Evolutionary conservation across 2,888 invertebrate genomes (phyloP).

Genomic region (Megamerina dolium): DNA sequence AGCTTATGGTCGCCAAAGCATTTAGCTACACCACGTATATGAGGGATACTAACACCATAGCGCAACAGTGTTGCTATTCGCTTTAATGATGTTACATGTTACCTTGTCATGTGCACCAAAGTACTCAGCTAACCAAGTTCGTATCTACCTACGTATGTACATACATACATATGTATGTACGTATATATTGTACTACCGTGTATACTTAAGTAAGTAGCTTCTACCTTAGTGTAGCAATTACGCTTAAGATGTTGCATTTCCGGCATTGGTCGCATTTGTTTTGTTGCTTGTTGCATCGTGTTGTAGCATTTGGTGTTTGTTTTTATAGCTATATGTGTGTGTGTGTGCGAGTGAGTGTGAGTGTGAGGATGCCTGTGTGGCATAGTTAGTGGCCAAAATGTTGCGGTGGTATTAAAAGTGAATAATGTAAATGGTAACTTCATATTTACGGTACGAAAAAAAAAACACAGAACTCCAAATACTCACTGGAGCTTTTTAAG

Average conservation of each 20-base stretch:
- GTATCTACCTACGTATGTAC: too few relatives aligned
- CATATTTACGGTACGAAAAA: too few relatives aligned
- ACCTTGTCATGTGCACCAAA: conserved; percentile 7
- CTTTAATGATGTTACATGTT: conserved; percentile 36
- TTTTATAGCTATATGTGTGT: conserved; percentile 15
- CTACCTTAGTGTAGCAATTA: conserved; percentile 32
- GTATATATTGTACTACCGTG: conserved; percentile 2
- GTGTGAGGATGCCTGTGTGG: background rate
- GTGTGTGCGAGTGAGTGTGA: background rate
- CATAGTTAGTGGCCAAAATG: conserved; percentile 36
- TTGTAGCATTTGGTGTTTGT: background rate
- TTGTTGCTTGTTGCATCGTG: background rate
- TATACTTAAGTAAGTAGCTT: conserved; percentile 11
- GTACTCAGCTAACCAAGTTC: too few relatives aligned
- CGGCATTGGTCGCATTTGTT: background rate
- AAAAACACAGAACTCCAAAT: too few relatives aligned
- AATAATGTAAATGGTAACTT: conserved; percentile 27
- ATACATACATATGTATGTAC: too few relatives aligned
- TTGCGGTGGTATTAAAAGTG: conserved; percentile 40
- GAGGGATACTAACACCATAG: background rate
- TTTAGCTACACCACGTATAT: background rate
- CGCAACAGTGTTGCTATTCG: conserved; percentile 23
- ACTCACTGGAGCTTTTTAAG: too few relatives aligned
- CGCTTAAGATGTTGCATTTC: conserved; percentile 32
- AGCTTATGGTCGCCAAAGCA: background rate